Evolutionary conservation across 2,888 invertebrate genomes (phyloP).

Genomic region (Aleiodes leptofemur): DNA sequence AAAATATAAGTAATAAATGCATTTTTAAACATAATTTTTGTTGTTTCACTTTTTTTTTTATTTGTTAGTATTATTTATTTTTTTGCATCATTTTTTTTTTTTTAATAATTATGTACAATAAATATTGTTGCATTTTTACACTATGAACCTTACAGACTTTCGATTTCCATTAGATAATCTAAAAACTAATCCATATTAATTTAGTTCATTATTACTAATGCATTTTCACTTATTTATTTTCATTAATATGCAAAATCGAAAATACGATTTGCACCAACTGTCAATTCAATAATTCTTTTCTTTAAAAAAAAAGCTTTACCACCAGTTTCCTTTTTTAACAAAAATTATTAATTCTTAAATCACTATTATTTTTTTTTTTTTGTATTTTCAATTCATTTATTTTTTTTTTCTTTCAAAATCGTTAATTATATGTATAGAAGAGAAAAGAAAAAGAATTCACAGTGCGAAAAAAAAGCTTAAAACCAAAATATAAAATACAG

Average conservation of each 20-base stretch:
- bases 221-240: not conserved
- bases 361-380: not conserved
- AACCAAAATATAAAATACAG: conserved; percentile 3
- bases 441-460: conserved; percentile 11
- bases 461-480: conserved; percentile 9
- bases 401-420: not conserved
- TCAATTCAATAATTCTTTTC: conserved; percentile 2
- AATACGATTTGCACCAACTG: not conserved
- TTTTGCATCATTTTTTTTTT: conserved; percentile 53
- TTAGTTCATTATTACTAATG: conserved; percentile 22
- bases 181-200: conserved; percentile 30
- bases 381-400: not conserved
- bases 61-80: conserved; percentile 72
- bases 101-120: conserved; percentile 76
- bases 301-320: not conserved
- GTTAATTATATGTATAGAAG: conserved; percentile 10
- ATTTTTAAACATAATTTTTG: conserved; percentile 58
- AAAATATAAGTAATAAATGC: conserved; percentile 10
- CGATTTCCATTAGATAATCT: conserved; percentile 27
- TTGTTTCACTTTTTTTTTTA: conserved; percentile 72
- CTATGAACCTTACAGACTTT: conserved; percentile 63
- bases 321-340: conserved; percentile 10
- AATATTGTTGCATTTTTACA: conserved; percentile 75
- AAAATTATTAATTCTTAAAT: conserved; percentile 10
- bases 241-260: not conserved